These are phyloP conservation scores for Oxygymnocypris stewartii DNA, from an alignment of 2,113 vertebrate species.

Conservation along the genomic window DNA sequence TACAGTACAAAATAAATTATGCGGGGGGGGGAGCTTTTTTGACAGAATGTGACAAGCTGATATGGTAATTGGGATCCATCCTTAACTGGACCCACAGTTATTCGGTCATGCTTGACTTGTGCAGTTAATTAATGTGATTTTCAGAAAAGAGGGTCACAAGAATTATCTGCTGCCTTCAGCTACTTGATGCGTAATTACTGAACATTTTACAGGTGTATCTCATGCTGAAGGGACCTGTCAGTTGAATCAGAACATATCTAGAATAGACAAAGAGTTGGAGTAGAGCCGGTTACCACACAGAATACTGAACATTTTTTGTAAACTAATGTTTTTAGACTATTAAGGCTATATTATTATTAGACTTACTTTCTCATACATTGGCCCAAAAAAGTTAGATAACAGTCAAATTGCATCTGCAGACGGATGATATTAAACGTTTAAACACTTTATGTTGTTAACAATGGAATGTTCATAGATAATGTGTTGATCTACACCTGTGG, in stretches of 20 bases:
- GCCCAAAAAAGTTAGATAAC: not conserved
- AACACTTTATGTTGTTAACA: no score
- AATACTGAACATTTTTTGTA: not conserved
- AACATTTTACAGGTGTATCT: conserved; percentile 56
- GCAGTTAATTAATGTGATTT: conserved; percentile 22
- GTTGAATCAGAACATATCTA: not conserved
- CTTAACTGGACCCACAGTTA: not conserved
- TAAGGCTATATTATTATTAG: not conserved
- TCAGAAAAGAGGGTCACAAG: not conserved
- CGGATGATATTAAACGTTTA: no score
- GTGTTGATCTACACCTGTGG: no score
- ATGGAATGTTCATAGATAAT: no score
- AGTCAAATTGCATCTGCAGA: no score
- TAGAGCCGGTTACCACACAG: not conserved
- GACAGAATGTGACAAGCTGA: conserved; percentile 17
- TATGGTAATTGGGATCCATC: not conserved
- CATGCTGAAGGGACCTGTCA: not conserved
- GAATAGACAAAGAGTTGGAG: not conserved
- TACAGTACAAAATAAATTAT: not conserved
- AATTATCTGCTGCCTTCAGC: conserved; percentile 29
- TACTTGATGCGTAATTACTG: conserved; percentile 72
- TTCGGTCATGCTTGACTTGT: conserved; percentile 1
- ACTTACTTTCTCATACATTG: not conserved
- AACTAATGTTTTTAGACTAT: not conserved
- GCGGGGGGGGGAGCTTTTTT: not conserved